These are phyloP conservation scores for Morone saxatilis DNA, from an alignment of 2,113 vertebrate genomes.

Conservation along the genomic window DNA sequence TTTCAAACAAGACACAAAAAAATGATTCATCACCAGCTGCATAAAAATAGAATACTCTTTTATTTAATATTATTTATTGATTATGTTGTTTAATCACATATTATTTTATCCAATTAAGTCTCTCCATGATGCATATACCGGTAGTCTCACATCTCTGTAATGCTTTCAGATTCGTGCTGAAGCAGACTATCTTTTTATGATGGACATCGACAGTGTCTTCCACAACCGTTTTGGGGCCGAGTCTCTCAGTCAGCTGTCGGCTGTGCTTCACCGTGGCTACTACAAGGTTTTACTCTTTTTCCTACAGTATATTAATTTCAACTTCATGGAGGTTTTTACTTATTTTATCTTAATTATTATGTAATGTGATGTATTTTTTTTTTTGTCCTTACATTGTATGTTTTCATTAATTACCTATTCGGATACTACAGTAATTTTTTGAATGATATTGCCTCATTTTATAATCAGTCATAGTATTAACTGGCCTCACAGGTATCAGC, in stretches of 20 bases:
- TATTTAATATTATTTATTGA: too few species aligned
- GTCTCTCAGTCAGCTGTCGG: constrained; percentile 55
- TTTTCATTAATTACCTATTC: background rate
- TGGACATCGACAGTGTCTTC: constrained; percentile 67
- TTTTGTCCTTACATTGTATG: too few species aligned
- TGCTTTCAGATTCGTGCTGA: constrained; percentile 55
- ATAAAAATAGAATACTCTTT: background rate
- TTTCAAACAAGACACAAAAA: too few species aligned
- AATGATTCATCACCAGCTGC: too few species aligned
- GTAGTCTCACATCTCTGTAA: background rate
- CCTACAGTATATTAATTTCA: background rate
- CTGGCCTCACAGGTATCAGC: background rate
- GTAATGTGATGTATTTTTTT: background rate
- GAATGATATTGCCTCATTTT: background rate
- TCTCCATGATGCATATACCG: background rate
- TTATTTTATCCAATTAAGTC: too few species aligned
- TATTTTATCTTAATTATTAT: background rate
- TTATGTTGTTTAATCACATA: too few species aligned
- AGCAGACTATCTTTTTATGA: constrained; percentile 64
- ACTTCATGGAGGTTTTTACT: background rate
- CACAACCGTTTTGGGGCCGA: constrained; percentile 45
- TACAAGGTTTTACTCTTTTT: constrained; percentile 50
- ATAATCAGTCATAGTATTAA: background rate
- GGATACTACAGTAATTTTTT: background rate
- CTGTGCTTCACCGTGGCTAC: constrained; percentile 60